phyloP scores from a whole-genome alignment of 2,113 vertebrate genomes.

The Pseudopipra pipra region DNA sequence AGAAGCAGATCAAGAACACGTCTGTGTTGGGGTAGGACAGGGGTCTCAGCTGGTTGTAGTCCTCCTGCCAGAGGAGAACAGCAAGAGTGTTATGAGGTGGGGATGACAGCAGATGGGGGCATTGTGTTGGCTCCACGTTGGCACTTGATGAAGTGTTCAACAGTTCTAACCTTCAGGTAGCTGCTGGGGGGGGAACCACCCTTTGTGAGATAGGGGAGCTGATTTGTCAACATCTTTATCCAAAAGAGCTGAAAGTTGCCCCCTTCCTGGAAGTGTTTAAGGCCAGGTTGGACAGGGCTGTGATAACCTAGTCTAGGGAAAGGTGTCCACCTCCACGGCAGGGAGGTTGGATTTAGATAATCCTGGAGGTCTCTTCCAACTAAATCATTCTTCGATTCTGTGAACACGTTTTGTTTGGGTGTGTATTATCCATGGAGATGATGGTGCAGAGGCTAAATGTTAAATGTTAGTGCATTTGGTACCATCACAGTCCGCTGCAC shows the following conservation, averaged over 20 bases:
- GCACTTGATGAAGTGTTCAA: neutral
- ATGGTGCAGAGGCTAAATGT: neutral
- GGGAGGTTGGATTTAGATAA: neutral
- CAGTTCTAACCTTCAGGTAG: fast-evolving
- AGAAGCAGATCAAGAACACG: conserved; percentile 89
- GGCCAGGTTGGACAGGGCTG: fast-evolving
- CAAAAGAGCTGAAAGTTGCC: neutral
- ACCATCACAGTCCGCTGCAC: fast-evolving
- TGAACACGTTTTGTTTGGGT: neutral
- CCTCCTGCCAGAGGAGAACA: conserved; percentile 74
- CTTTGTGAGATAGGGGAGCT: fast-evolving
- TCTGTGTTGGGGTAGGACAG: conserved; percentile 90
- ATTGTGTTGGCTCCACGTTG: fast-evolving
- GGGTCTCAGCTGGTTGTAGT: conserved; percentile 88
- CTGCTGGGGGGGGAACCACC: fast-evolving
- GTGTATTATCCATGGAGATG: neutral
- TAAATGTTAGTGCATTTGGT: neutral
- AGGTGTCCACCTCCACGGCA: neutral
- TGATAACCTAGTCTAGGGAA: neutral
- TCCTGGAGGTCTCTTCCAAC: neutral
- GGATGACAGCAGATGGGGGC: too few relatives aligned
- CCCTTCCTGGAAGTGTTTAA: neutral
- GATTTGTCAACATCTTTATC: neutral
- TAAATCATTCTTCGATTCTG: neutral
- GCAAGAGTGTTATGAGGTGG: neutral